Conservation (phyloP, 2,113 vertebrate species). For the Aramus guarauna region DNA sequence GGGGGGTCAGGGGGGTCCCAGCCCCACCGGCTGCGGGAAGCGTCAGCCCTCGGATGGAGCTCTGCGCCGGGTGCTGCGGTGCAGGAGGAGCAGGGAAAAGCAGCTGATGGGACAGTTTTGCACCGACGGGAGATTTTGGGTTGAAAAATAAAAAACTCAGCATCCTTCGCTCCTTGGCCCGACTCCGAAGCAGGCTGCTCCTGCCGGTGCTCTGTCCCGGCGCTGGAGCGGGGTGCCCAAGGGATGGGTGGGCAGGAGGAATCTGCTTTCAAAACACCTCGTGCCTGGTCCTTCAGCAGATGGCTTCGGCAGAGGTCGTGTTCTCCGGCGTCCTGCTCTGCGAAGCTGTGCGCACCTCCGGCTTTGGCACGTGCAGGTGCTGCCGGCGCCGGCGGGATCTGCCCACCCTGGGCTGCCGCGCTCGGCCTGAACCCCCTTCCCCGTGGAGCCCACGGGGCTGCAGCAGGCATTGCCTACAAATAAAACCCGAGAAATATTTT, state of each 20-base stretch:
- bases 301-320: slow-evolving; percentile 4
- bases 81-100: not conserved
- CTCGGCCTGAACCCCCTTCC: not conserved
- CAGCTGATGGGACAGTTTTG: not conserved
- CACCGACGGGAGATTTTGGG: no score
- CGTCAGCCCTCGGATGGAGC: not conserved
- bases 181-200: not conserved
- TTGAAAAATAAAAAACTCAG: not conserved
- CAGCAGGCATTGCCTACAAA: not conserved
- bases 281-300: slow-evolving; percentile 6
- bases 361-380: not conserved
- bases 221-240: not conserved
- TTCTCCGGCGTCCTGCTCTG: not conserved
- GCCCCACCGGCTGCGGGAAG: not conserved
- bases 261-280: not conserved
- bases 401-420: not conserved
- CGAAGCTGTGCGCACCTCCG: not conserved
- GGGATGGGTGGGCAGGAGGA: not conserved
- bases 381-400: not conserved
- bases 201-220: not conserved
- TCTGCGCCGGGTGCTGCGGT: not conserved
- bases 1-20: not conserved
- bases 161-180: not conserved
- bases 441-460: not conserved
- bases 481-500: not conserved